A percentile compares a stretch with the other conserved stretches of the same genome.
Evolutionary conservation across 2,113 vertebrate species (phyloP).

Genomic region (Prionailurus bengalensis): DNA sequence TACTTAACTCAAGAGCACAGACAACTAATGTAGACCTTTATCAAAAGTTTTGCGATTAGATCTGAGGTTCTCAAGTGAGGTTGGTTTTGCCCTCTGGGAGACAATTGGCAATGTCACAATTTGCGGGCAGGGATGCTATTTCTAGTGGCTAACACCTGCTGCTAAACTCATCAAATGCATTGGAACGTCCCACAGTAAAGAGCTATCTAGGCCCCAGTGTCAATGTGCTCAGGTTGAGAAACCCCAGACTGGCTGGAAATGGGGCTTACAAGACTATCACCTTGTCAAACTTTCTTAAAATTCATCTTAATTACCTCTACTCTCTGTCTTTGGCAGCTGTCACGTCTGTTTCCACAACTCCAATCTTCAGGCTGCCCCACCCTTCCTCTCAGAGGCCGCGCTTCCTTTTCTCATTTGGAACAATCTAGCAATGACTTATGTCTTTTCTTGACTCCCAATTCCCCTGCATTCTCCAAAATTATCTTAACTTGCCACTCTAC

Average conservation of each 20-base stretch:
- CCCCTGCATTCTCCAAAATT: not conserved
- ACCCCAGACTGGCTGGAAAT: not conserved
- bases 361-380: not conserved
- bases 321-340: slow-evolving; percentile 22
- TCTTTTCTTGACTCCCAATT: not conserved
- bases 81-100: not conserved
- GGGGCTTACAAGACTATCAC: not conserved
- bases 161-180: not conserved
- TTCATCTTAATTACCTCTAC: not conserved
- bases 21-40: not conserved
- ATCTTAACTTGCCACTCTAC: not conserved
- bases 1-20: not conserved
- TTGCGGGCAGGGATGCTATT: no score
- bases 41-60: not conserved
- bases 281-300: not conserved
- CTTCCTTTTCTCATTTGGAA: slow-evolving; percentile 57
- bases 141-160: not conserved
- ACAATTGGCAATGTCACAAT: not conserved
- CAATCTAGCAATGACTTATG: slow-evolving; percentile 44
- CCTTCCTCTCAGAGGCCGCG: slow-evolving; percentile 14
- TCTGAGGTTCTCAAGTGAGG: not conserved
- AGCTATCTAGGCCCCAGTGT: not conserved
- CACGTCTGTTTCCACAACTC: slow-evolving; percentile 42
- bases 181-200: not conserved
- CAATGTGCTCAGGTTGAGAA: not conserved